Evolutionary conservation across 2,113 vertebrate genomes (phyloP), one percentile per base, ranked within the genome.

Genomic region (Sarotherodon lohbergeri): DNA sequence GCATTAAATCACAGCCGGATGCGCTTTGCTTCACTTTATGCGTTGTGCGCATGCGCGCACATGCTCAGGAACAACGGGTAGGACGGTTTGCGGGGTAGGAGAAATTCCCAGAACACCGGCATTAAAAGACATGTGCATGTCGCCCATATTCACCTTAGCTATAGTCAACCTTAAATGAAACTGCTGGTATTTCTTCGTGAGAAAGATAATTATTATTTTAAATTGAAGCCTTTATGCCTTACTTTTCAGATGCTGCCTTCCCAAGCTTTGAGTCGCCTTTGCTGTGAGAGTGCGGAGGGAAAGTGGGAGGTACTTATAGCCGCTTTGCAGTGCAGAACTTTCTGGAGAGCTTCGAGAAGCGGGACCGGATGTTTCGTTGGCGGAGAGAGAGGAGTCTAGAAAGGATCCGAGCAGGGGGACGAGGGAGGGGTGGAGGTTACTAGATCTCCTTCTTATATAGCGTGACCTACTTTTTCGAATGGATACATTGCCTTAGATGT

Each of bases 321-420:
- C 19, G 80, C 73, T 29, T 27, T 13, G 50, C 73, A 1, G 41
- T 17, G 80, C 39, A 91, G 96, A 97, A 97, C 87, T 90, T 97
- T 97, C 96, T 96, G 89, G 96, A 96, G 92, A 86, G 83, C 43
- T 85, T 55, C 6, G 82, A 34, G 36, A 66, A n/a, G 59, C 54
- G 19, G 5, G 32, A 59, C 81, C 90, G 94, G 94, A 88, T 55
- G 86, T 92, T 27, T 50, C 85, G 88, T 82, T 27, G 71, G 32
- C 19, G 34, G 16, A 8, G 22, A 27, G 48, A 27, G 39, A 19
- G 4, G 52, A 68, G 68, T 85, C 68, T 84, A 59, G 83, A 90
- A 63, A 61, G 48, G 61, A 83, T 71, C 55, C 1, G 43, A 61
- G 36, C 3, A 17, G 56, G 6, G 48, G 48, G 17, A 7, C 22